Percentiles rank a stretch among this genome's conserved stretches.
Evolutionary conservation across 2,797 vertebrate species (phyloP).

Genomic region (Nyctibius grandis): DNA sequence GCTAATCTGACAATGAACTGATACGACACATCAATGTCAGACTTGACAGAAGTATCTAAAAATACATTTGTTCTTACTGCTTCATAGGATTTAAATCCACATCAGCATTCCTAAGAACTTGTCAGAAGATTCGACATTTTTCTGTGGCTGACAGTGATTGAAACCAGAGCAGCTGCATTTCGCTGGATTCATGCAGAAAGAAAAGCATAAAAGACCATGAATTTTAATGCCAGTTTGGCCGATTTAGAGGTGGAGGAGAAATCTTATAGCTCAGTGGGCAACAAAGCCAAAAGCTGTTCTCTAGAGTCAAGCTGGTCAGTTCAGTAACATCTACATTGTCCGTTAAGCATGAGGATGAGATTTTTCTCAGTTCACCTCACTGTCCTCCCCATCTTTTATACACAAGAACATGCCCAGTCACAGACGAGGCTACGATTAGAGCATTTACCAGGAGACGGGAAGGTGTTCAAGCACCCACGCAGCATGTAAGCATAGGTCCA

Average conservation of each 20-base stretch:
- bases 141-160: neutral
- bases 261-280: neutral
- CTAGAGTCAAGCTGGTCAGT: neutral
- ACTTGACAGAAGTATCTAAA: neutral
- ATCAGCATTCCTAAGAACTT: neutral
- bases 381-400: neutral
- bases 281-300: neutral
- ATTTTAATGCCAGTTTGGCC: neutral
- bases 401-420: neutral
- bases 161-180: neutral
- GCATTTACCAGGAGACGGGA: neutral
- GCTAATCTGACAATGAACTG: neutral
- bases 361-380: neutral
- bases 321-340: neutral
- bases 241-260: neutral
- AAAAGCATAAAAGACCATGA: neutral
- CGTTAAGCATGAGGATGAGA: neutral
- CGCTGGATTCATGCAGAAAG: neutral
- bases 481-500: neutral
- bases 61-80: neutral
- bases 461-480: neutral
- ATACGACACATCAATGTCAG: neutral
- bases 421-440: neutral
- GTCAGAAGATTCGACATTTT: neutral
- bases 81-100: neutral